phyloP scores from a whole-genome alignment of 2,797 vertebrate species.

The Nannoperca australis region DNA sequence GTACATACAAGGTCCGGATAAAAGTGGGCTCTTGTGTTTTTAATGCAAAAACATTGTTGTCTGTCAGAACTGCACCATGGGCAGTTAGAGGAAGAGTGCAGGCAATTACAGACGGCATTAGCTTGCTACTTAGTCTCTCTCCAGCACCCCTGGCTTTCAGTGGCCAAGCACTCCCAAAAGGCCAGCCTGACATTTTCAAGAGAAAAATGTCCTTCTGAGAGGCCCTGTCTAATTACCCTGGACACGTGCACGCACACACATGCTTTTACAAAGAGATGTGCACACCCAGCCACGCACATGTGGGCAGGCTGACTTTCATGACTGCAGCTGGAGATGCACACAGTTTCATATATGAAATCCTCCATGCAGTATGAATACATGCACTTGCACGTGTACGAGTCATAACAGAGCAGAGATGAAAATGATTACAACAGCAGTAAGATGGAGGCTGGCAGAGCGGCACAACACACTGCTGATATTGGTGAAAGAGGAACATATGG shows the following conservation, averaged over 20 bases:
- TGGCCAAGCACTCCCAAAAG: constrained; percentile 79
- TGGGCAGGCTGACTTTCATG: constrained; percentile 3
- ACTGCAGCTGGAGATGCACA: background rate
- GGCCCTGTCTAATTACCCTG: constrained; percentile 77
- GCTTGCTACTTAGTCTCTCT: constrained; percentile 62
- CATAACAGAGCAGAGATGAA: background rate
- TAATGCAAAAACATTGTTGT: constrained; percentile 49
- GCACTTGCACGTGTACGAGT: background rate
- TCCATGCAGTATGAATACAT: background rate
- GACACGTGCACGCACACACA: constrained; percentile 46
- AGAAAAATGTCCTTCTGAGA: constrained; percentile 77
- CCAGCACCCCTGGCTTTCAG: constrained; percentile 69
- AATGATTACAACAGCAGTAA: constrained; percentile 35
- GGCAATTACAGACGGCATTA: constrained; percentile 72
- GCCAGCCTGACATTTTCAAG: constrained; percentile 85
- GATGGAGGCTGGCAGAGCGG: constrained; percentile 45
- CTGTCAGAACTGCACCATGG: constrained; percentile 22
- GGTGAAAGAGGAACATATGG: constrained; percentile 48
- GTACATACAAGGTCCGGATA: background rate
- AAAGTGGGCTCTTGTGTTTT: constrained; percentile 28
- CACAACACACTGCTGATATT: constrained; percentile 37
- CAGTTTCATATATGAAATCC: background rate
- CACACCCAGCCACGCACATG: background rate
- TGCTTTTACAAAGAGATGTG: constrained; percentile 11
- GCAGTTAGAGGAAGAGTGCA: constrained; percentile 53